These are phyloP conservation scores for Delphinus delphis DNA, from an alignment of 2,113 vertebrate genomes.

Conservation along the genomic window DNA sequence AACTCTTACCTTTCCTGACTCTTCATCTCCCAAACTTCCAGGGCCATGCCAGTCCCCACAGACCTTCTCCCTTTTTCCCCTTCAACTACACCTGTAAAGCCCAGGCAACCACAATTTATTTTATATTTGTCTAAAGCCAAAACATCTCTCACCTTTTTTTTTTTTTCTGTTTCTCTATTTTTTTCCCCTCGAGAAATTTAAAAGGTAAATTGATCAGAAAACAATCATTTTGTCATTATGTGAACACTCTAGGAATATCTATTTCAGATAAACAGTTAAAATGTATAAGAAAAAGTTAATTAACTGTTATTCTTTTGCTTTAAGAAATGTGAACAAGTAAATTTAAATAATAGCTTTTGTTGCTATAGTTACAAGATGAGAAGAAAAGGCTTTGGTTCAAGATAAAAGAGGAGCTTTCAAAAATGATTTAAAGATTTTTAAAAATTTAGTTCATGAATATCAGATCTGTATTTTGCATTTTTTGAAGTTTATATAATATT, in stretches of 20 bases:
- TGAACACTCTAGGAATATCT: background rate
- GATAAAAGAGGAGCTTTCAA: background rate
- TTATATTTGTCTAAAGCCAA: background rate
- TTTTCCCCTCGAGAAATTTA: background rate
- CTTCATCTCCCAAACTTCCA: no score
- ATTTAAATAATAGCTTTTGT: constrained; percentile 38
- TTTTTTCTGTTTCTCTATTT: background rate
- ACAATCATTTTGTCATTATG: background rate
- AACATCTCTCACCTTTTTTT: background rate
- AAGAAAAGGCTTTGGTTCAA: background rate
- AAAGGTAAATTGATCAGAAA: background rate
- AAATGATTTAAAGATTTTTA: background rate
- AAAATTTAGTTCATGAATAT: background rate
- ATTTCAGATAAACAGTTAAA: constrained; percentile 11
- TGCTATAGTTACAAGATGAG: constrained; percentile 44
- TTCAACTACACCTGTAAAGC: background rate
- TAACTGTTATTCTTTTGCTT: background rate
- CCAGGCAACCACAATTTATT: background rate
- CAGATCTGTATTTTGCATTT: background rate
- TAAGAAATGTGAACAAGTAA: constrained; percentile 1
- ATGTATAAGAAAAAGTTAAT: constrained; percentile 28
- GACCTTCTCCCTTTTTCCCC: background rate
- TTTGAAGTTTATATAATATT: background rate
- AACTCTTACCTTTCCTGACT: fast-evolving
- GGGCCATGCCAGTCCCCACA: fast-evolving